Percentiles rank a stretch among this genome's conserved stretches.
Conservation (phyloP, 2,888 invertebrate genomes). For the Sinohyriopsis cumingii region DNA sequence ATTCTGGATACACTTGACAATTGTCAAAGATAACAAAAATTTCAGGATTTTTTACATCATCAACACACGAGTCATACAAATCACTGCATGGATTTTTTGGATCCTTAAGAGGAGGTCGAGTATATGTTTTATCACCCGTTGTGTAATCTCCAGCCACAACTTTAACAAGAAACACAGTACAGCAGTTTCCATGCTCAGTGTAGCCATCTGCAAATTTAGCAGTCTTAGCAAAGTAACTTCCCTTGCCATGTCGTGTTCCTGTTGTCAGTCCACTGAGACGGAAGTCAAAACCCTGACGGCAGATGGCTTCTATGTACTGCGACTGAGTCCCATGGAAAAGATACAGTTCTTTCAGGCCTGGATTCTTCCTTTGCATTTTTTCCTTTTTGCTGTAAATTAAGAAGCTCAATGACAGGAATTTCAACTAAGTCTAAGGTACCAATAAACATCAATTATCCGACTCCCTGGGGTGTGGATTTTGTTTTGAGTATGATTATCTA, state of each 20-base stretch:
- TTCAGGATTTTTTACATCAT: conserved; percentile 45
- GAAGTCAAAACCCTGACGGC: conserved; percentile 60
- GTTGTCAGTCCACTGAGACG: conserved; percentile 49
- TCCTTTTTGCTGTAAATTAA: conserved; percentile 42
- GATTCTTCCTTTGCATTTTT: conserved; percentile 39
- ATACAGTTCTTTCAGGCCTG: conserved; percentile 24
- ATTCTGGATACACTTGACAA: conserved; percentile 63
- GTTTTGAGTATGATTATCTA: too few species aligned
- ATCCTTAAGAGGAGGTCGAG: conserved; percentile 59
- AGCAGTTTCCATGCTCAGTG: conserved; percentile 20
- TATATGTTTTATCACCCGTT: conserved; percentile 39
- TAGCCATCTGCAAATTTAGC: conserved; percentile 46
- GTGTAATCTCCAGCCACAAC: conserved; percentile 59
- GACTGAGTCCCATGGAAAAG: conserved; percentile 58
- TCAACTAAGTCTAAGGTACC: background rate
- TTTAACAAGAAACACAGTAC: conserved; percentile 52
- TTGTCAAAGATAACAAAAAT: conserved; percentile 62
- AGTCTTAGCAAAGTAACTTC: conserved; percentile 58
- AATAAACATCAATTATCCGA: background rate
- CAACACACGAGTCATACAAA: conserved; percentile 61
- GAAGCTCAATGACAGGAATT: background rate
- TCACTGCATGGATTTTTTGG: conserved; percentile 42
- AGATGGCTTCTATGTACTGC: conserved; percentile 48
- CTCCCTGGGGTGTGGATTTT: too few species aligned
- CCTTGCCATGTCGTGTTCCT: conserved; percentile 55